Percentiles rank a stretch among this genome's conserved stretches.
Conservation (phyloP, 2,888 invertebrate genomes). For the Epistrophella euchroma region DNA sequence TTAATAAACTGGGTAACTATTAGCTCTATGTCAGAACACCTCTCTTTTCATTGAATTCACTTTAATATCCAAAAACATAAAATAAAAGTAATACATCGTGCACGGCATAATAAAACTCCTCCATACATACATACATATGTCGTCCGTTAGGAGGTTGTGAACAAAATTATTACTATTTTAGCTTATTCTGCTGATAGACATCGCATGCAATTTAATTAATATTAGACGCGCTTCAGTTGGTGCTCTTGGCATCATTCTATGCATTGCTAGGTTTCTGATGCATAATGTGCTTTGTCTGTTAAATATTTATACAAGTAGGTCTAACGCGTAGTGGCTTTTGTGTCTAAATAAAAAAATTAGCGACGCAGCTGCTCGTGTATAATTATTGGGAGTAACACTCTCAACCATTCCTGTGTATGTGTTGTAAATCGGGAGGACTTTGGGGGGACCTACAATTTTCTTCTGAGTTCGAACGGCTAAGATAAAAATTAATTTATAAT, state of each 20-base stretch:
- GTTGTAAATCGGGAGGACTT: too few relatives aligned
- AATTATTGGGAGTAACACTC: too few relatives aligned
- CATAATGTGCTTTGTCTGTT: slow-evolving; percentile 31
- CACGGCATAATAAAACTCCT: too few relatives aligned
- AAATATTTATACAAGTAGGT: neutral
- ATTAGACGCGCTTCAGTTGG: slow-evolving; percentile 54
- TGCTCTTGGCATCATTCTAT: slow-evolving; percentile 35
- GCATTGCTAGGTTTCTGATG: neutral
- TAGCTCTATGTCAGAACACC: slow-evolving; percentile 6
- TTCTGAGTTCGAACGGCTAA: too few relatives aligned
- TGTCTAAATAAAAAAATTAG: neutral
- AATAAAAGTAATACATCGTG: slow-evolving; percentile 47
- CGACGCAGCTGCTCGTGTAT: too few relatives aligned
- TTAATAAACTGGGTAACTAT: slow-evolving; percentile 1
- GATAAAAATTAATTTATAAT: too few relatives aligned
- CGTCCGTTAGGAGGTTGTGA: neutral
- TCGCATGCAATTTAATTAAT: slow-evolving; percentile 71
- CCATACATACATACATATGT: neutral
- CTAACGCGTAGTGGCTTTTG: neutral
- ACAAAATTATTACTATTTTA: slow-evolving; percentile 59
- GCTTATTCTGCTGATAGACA: slow-evolving; percentile 57
- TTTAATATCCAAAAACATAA: slow-evolving; percentile 33
- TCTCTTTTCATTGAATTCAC: neutral
- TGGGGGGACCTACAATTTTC: too few relatives aligned
- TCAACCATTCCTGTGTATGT: too few relatives aligned